phyloP scores from a whole-genome alignment of 2,888 invertebrate genomes.

The Rhamnusium bicolor region DNA sequence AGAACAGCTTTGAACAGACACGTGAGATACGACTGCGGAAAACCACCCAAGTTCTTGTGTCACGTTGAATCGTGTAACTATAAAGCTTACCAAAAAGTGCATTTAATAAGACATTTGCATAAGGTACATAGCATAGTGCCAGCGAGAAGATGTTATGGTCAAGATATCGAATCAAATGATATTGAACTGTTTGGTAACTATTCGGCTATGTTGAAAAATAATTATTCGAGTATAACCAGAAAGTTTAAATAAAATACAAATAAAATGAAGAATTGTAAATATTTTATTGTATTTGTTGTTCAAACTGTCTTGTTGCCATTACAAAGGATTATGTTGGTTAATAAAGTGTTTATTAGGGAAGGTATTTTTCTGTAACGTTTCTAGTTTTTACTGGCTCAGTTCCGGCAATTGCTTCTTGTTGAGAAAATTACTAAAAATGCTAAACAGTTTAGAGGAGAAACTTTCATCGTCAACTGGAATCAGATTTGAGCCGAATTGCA shows the following conservation, averaged over 20 bases:
- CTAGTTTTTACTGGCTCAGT: no score
- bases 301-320: neutral
- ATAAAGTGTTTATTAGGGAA: neutral
- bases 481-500: no score
- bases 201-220: neutral
- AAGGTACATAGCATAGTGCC: neutral
- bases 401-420: no score
- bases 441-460: no score
- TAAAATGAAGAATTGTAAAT: neutral
- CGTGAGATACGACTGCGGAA: slow-evolving; percentile 78
- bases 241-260: neutral
- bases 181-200: neutral
- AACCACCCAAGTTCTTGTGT: slow-evolving; percentile 27
- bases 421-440: no score
- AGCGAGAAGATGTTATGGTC: neutral
- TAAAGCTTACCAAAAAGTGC: slow-evolving; percentile 85
- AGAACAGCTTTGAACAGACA: slow-evolving; percentile 83
- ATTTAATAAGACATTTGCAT: slow-evolving; percentile 83
- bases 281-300: neutral
- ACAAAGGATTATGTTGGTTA: neutral
- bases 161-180: neutral
- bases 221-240: neutral
- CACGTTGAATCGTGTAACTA: slow-evolving; percentile 68
- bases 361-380: no score
- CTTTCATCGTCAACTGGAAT: no score